phyloP scores from a whole-genome alignment of 2,797 vertebrate species.

The Botia kubotai region DNA sequence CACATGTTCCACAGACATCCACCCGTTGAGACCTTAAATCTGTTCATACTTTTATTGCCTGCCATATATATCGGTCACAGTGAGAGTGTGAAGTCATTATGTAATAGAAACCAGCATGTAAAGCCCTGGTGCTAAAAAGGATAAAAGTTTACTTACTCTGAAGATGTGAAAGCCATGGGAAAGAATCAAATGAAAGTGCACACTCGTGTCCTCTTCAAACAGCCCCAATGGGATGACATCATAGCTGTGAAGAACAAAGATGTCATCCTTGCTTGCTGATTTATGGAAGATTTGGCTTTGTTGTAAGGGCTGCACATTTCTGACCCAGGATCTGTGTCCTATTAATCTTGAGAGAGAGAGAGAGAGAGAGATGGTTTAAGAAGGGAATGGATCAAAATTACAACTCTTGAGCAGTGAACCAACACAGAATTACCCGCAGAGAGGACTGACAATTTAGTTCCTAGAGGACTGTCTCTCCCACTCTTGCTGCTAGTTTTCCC shows the following conservation, averaged over 20 bases:
- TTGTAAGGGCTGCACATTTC: slow-evolving; percentile 15
- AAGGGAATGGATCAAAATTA: slow-evolving; percentile 7
- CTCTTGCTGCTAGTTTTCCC: not conserved
- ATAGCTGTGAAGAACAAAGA: slow-evolving; percentile 5
- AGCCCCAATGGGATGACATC: slow-evolving; percentile 36
- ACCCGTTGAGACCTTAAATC: slow-evolving; percentile 16
- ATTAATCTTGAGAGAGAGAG: slow-evolving; percentile 33
- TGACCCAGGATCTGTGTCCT: slow-evolving; percentile 28
- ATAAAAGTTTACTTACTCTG: slow-evolving; percentile 32
- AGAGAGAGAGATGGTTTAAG: not conserved
- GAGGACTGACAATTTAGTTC: slow-evolving; percentile 28
- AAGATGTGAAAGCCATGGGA: slow-evolving; percentile 41
- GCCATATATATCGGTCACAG: slow-evolving; percentile 54
- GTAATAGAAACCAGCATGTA: slow-evolving; percentile 58
- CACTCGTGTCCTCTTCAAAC: slow-evolving; percentile 20
- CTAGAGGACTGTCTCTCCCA: not conserved
- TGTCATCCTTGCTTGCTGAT: slow-evolving; percentile 43
- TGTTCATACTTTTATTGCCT: slow-evolving; percentile 45
- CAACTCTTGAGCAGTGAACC: slow-evolving; percentile 6
- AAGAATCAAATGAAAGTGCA: slow-evolving; percentile 27
- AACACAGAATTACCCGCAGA: slow-evolving; percentile 23
- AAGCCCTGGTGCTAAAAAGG: slow-evolving; percentile 36
- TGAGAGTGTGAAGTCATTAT: slow-evolving; percentile 60
- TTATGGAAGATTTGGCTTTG: slow-evolving; percentile 45
- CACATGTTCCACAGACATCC: slow-evolving; percentile 38